Evolutionary conservation across 2,888 invertebrate species (phyloP).

Genomic region (Andrena marginata): DNA sequence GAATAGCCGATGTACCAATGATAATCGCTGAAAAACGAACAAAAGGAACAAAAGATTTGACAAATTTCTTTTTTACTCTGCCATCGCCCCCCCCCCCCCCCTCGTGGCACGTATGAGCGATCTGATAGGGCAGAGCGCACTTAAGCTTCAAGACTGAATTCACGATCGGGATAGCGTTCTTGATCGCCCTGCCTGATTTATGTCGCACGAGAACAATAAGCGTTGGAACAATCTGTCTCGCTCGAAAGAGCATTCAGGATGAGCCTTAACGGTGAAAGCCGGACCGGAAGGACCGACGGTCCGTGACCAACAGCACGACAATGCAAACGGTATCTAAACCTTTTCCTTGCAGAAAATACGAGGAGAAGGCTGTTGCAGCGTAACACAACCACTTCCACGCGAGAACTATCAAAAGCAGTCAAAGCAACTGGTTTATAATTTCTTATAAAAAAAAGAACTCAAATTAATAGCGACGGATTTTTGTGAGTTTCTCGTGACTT

Average conservation of each 20-base stretch:
- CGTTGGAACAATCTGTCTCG: slow-evolving; percentile 66
- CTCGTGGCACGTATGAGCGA: background rate
- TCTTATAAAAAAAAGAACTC: background rate
- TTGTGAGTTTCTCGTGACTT: too few relatives aligned
- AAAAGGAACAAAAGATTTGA: background rate
- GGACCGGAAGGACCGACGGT: slow-evolving; percentile 76
- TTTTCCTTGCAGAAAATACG: slow-evolving; percentile 52
- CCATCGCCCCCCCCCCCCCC: background rate
- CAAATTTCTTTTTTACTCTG: background rate
- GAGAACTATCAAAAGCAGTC: background rate
- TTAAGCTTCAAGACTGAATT: slow-evolving; percentile 47
- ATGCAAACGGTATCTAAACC: slow-evolving; percentile 67
- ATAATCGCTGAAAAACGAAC: too few relatives aligned
- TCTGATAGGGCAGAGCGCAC: background rate
- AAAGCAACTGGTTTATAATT: background rate
- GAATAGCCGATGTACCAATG: too few relatives aligned
- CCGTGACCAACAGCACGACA: slow-evolving; percentile 72
- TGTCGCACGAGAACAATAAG: slow-evolving; percentile 66
- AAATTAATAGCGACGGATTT: too few relatives aligned
- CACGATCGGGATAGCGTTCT: slow-evolving; percentile 45
- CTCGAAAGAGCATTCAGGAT: slow-evolving; percentile 74
- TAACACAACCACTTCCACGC: slow-evolving; percentile 1
- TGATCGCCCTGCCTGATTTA: slow-evolving; percentile 66
- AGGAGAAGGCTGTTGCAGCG: background rate
- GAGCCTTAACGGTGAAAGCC: slow-evolving; percentile 76